Conservation (phyloP, 53 echinoderm and acorn worm species). For the Patiria pectinifera region DNA sequence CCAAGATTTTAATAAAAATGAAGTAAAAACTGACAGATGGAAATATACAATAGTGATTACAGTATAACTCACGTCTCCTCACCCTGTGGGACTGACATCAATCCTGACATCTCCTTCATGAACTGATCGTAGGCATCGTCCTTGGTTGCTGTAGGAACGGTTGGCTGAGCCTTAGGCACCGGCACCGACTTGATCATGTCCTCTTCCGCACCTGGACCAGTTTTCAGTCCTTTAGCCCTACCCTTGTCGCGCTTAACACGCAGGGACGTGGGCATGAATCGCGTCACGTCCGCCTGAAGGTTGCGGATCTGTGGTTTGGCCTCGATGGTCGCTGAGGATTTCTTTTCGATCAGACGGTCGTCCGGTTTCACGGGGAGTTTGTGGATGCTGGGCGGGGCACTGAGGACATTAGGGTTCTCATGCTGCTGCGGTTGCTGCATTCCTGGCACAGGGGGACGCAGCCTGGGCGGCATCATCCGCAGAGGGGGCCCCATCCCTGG, state of each 20-base stretch:
- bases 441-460: conserved; percentile 51
- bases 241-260: conserved; percentile 88
- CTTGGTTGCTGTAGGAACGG: conserved; percentile 84
- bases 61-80: conserved; percentile 37
- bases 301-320: conserved; percentile 97
- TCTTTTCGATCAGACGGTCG: conserved; percentile 67
- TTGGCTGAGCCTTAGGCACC: conserved; percentile 70
- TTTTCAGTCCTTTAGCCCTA: conserved; percentile 61
- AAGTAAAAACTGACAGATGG: background rate
- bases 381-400: conserved; percentile 93
- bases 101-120: conserved; percentile 94
- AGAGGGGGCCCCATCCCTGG: conserved; percentile 62
- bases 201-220: conserved; percentile 51
- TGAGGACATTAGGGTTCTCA: conserved; percentile 94
- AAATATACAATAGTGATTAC: background rate
- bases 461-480: conserved; percentile 73
- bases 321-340: conserved; percentile 91
- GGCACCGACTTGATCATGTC: conserved; percentile 36
- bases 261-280: conserved; percentile 90
- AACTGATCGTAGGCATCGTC: conserved; percentile 98
- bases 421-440: conserved; percentile 47
- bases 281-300: conserved; percentile 93
- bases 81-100: conserved; percentile 46
- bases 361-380: conserved; percentile 74
- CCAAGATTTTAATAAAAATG: background rate